These are phyloP conservation scores for Lasioglossum morio DNA, from an alignment of 2,888 invertebrate genomes.

Conservation along the genomic window DNA sequence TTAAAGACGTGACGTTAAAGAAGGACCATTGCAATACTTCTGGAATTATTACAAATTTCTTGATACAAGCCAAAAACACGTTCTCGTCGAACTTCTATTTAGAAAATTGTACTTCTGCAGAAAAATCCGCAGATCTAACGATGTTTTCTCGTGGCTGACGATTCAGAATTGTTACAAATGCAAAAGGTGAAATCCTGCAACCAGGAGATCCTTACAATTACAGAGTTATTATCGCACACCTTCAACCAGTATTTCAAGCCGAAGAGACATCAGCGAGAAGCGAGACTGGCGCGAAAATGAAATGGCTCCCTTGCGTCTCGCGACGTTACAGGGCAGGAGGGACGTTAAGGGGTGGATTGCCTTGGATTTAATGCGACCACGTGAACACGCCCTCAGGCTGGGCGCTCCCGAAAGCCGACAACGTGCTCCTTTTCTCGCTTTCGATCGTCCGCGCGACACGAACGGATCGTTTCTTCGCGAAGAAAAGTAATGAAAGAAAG, in stretches of 20 bases:
- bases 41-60: background rate
- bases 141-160: background rate
- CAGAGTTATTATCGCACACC: background rate
- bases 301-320: background rate
- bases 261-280: background rate
- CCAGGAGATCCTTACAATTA: background rate
- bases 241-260: background rate
- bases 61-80: too few species aligned
- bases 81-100: too few species aligned
- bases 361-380: background rate
- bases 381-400: background rate
- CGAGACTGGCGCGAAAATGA: background rate
- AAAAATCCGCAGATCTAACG: too few species aligned
- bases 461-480: background rate
- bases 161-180: background rate
- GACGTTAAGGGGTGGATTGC: conserved; percentile 1
- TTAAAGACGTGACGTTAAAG: background rate
- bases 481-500: background rate
- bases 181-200: background rate
- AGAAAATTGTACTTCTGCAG: too few species aligned
- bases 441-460: conserved; percentile 54
- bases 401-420: background rate
- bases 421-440: conserved; percentile 58
- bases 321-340: background rate
- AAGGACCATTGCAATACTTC: background rate